Evolutionary conservation across 2,113 vertebrate species (phyloP), one percentile per base, ranked within the genome.

Genomic region (Melanocharis versteri): DNA sequence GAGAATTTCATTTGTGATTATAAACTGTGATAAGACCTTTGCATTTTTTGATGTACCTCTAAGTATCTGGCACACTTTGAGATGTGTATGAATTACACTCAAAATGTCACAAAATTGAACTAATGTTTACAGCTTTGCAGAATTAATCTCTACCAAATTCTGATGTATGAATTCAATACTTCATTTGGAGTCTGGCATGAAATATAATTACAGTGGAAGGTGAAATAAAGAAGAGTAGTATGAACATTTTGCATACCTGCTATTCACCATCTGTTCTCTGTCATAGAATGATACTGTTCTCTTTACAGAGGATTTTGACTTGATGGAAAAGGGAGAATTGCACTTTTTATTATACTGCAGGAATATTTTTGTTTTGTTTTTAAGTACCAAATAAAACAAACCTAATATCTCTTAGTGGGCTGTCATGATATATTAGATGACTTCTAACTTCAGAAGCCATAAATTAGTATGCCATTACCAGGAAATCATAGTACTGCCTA

Each of bases 261-360:
- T 97, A 96, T 92, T 96, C 92, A 64, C 96, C 96, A 97, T 94
- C 95, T 97, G 93, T 90, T 97, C 89, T 75, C 75, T 88, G 66
- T 68, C 81, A 95, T 77, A 97, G 85, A 95, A 82, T 30, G 83
- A 88, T 60, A 91, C 44, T 66, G 45, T 80, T 89, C 70, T 64
- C 40, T 83, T 77, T 71, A 88, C n/a, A 91, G 68, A 80, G 31
- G 22, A 61, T 48, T 94, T 82, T 87, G 28, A 45, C 35, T 66
- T 47, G 42, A 62, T 72, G 39, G 44, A 54, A 87, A 87, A 73
- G 7, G 18, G 27, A 62, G 45, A 93, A 88, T 1, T 37, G 28
- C 8, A 26, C 22, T 69, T 65, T 61, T 84, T 62, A 73, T 83
- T 88, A 39, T 7, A 44, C 33, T 33, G 40, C 31, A 60, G 16